Conservation (phyloP, 2,113 vertebrate genomes). For the Ictalurus furcatus region DNA sequence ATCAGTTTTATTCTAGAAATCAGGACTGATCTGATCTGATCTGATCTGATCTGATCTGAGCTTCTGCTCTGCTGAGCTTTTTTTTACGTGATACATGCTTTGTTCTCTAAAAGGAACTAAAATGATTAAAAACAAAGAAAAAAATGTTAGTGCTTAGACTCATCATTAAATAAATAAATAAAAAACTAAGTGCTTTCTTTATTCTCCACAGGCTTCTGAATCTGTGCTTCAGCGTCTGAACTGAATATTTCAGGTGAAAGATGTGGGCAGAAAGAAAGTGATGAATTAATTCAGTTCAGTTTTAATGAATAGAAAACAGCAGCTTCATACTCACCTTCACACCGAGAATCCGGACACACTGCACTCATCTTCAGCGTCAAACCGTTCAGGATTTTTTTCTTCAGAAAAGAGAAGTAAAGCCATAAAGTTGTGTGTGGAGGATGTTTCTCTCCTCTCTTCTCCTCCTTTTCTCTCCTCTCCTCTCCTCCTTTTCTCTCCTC, state of each 20-base stretch:
- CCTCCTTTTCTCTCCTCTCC: background rate
- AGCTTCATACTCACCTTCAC: background rate
- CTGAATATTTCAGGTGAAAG: no score
- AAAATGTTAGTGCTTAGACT: no score
- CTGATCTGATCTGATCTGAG: no score
- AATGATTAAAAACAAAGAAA: no score
- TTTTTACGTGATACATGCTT: no score
- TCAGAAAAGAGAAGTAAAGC: background rate
- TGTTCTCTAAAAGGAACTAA: no score
- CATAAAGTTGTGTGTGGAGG: background rate
- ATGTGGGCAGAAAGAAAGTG: no score
- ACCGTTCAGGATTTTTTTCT: no score
- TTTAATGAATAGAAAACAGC: no score
- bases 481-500: no score
- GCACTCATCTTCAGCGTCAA: rapidly evolving
- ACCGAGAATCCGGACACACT: background rate
- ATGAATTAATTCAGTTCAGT: no score
- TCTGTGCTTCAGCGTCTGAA: background rate
- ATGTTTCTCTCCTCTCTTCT: background rate
- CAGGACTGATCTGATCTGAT: background rate
- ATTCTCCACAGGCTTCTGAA: background rate
- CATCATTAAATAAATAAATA: background rate
- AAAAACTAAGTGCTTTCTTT: background rate
- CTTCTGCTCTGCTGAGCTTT: no score
- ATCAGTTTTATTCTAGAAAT: background rate